phyloP scores from a whole-genome alignment of 2,797 vertebrate genomes.

The Malurus splendens region DNA sequence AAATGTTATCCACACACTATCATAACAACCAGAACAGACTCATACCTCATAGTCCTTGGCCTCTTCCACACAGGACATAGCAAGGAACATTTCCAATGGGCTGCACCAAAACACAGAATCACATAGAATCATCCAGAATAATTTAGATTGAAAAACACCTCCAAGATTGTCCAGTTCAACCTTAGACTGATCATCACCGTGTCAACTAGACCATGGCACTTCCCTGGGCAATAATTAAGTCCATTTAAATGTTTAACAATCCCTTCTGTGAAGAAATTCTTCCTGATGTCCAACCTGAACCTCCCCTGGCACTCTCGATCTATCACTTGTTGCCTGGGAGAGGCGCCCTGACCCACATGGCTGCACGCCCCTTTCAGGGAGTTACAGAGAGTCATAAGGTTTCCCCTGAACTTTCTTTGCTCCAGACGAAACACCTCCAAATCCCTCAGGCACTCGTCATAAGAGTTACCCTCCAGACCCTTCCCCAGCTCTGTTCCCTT shows the following conservation, averaged over 20 bases:
- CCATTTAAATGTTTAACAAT: background rate
- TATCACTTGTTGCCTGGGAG: too few species aligned
- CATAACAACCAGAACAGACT: background rate
- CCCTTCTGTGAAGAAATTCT: background rate
- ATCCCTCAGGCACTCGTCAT: background rate
- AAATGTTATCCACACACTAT: background rate
- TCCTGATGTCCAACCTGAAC: background rate
- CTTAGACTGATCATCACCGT: background rate
- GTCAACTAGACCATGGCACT: background rate
- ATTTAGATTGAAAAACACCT: background rate
- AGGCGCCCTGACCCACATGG: background rate
- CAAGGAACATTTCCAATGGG: background rate
- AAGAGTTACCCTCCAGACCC: background rate
- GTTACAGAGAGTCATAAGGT: background rate
- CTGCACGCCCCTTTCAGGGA: background rate
- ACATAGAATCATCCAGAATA: background rate
- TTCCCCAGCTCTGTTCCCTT: rapidly evolving
- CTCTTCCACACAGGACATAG: background rate
- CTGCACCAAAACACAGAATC: background rate
- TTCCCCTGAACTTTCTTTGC: background rate
- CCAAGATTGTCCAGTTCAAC: rapidly evolving
- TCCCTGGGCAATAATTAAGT: background rate
- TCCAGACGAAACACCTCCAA: background rate
- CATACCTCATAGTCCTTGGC: background rate
- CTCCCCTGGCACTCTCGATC: background rate